Base-by-base conservation (phyloP, 2,888 invertebrate genomes). In the Octodonta nipae region DNA sequence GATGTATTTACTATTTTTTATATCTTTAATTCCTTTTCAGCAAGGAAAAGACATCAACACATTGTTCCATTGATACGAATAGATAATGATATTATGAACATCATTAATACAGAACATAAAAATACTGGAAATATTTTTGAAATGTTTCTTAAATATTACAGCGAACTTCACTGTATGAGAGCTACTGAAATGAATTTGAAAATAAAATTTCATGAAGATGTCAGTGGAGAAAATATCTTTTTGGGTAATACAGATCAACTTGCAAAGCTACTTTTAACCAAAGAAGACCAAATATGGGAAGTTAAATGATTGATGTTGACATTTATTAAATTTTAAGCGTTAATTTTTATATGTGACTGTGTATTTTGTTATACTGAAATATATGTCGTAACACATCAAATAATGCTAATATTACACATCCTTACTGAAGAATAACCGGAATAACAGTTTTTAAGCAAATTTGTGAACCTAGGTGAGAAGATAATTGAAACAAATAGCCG, bases 131-230 rank as follows among this genome's bases (percentile, higher is more conserved):
- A 67, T 37, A 60, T 85, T 15, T 73, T 77, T 45, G 73, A 76
- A 38, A 72, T 85, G 70, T 84, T 86, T 50, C 63, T 81, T 5
- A 65, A 70, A 24, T 67, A 71, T 30, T 66, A 71, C 43, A 52
- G 63, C 15, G 65, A 74, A 34, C 56, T 83, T 33, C 85, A 84
- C 58, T 69, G 78, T 26, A 68, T 87, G 55, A 70, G 85, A 32
- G 84, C 81, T 14, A 78, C 82, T 5, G 91, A 89, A 55, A 86
- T 87, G 28, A 76, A 77, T 42, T 62, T 88, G 24, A 71, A 73
- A 48, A 63, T 78, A 17, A 52, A 61, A 35, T 61, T 60, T 41
- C 65, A 67, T 37, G 51, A 52, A 26, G 51, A 52, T 28, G 40
- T 43, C 30, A 46, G 48, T 26, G 48, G 51, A 34, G 56, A 56